phyloP scores from a whole-genome alignment of 2,113 vertebrate genomes.

The Myxocyprinus asiaticus region DNA sequence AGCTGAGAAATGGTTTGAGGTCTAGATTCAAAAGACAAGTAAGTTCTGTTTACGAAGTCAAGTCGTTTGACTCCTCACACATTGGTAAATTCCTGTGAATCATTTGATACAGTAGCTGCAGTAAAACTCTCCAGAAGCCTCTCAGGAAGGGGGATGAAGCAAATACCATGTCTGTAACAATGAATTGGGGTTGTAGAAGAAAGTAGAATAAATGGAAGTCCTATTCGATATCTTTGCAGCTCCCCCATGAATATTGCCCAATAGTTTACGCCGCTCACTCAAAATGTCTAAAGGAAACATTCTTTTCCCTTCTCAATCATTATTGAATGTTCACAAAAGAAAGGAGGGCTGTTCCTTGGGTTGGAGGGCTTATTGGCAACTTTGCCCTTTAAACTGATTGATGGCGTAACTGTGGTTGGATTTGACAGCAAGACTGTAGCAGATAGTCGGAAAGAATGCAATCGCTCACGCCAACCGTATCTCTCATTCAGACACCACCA shows the following conservation, averaged over 20 bases:
- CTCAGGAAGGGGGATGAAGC: slow-evolving; percentile 11
- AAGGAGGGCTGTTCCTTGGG: slow-evolving; percentile 11
- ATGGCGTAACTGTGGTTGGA: slow-evolving; percentile 34
- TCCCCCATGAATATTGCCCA: slow-evolving; percentile 2
- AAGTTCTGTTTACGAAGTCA: background rate
- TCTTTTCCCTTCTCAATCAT: slow-evolving; percentile 34
- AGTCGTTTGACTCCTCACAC: background rate
- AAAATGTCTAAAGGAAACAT: slow-evolving; percentile 32
- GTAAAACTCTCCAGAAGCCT: background rate
- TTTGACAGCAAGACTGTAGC: slow-evolving; percentile 25
- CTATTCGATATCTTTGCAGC: slow-evolving; percentile 1
- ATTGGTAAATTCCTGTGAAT: too few species aligned
- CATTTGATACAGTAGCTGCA: too few species aligned
- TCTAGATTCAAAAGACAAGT: background rate
- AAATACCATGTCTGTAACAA: background rate
- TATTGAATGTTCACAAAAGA: slow-evolving; percentile 26
- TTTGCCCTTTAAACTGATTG: slow-evolving; percentile 55
- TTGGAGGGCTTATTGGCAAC: slow-evolving; percentile 44
- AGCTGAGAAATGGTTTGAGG: background rate
- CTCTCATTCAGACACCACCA: background rate
- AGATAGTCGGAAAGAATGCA: slow-evolving; percentile 45
- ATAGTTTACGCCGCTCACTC: slow-evolving; percentile 29
- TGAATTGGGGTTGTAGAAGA: slow-evolving; percentile 3
- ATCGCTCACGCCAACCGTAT: slow-evolving; percentile 29
- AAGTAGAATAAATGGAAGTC: slow-evolving; percentile 2